These are phyloP conservation scores for Promerops cafer DNA, from an alignment of 2,113 vertebrate genomes.

Conservation along the genomic window DNA sequence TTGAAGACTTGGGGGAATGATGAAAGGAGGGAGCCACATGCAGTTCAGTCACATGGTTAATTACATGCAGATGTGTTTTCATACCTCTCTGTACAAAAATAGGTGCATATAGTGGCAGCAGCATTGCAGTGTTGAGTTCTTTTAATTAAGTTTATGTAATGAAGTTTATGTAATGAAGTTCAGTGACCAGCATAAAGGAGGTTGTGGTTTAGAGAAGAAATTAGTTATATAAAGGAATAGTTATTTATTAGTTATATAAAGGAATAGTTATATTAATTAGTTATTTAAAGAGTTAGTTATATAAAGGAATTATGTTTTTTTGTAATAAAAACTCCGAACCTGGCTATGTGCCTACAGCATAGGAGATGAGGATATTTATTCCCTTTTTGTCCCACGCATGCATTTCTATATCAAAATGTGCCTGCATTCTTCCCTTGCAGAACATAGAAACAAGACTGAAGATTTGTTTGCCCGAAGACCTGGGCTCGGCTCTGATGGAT, in stretches of 20 bases:
- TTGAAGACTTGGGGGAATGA: background rate
- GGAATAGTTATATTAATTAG: too few relatives aligned
- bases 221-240: background rate
- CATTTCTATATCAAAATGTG: background rate
- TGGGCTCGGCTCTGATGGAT: conserved; percentile 89
- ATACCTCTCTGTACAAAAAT: background rate
- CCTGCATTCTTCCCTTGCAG: conserved; percentile 57
- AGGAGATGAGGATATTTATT: background rate
- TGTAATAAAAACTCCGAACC: background rate
- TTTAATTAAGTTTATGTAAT: background rate
- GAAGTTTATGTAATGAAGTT: background rate
- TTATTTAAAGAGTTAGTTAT: background rate
- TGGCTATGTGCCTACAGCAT: background rate
- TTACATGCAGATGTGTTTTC: background rate
- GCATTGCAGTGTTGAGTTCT: background rate
- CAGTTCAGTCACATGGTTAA: background rate
- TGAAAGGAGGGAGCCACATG: background rate
- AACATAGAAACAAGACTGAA: conserved; percentile 92
- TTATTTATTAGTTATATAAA: background rate
- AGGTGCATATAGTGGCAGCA: background rate
- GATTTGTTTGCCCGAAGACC: conserved; percentile 84
- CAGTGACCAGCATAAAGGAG: background rate
- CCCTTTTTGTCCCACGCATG: background rate
- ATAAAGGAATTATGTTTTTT: background rate
- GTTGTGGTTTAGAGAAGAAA: background rate